Percentiles rank a stretch among this genome's conserved stretches.
phyloP scores from a whole-genome alignment of 2,113 vertebrate genomes.

The Panurus biarmicus region DNA sequence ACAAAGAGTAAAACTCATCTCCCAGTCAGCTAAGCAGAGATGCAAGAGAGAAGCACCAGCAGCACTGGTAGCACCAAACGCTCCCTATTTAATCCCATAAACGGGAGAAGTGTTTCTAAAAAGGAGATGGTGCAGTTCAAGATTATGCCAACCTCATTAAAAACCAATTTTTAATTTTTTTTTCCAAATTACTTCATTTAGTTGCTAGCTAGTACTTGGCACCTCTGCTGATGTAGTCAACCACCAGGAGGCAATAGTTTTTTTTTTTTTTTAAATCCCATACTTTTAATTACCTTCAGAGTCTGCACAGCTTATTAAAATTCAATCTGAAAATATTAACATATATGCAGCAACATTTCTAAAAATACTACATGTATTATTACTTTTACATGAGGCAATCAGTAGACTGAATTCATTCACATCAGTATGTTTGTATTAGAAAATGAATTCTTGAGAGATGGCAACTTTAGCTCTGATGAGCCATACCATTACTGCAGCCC shows the following conservation, averaged over 20 bases:
- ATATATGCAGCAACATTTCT: not conserved
- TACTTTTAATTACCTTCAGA: not conserved
- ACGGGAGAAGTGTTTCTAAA: not conserved
- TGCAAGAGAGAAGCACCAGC: not conserved
- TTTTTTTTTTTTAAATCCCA: not conserved
- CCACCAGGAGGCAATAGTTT: constrained; percentile 58
- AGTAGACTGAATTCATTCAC: not conserved
- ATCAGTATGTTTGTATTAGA: not conserved
- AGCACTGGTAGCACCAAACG: not conserved
- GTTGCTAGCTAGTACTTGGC: not conserved
- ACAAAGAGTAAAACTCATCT: not conserved
- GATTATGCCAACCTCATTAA: not conserved
- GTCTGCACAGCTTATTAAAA: not conserved
- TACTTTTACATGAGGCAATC: not conserved
- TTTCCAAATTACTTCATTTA: not conserved
- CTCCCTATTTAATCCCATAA: not conserved
- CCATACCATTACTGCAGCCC: not conserved
- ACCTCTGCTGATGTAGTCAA: not conserved
- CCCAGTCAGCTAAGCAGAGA: not conserved
- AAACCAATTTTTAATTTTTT: not conserved
- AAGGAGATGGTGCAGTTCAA: not conserved
- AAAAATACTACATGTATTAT: not conserved
- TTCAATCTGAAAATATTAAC: not conserved
- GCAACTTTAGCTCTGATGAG: not conserved
- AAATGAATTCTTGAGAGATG: not conserved